These are phyloP conservation scores for Tenebrosternarchus preto DNA, from an alignment of 2,113 vertebrate species.

Conservation along the genomic window DNA sequence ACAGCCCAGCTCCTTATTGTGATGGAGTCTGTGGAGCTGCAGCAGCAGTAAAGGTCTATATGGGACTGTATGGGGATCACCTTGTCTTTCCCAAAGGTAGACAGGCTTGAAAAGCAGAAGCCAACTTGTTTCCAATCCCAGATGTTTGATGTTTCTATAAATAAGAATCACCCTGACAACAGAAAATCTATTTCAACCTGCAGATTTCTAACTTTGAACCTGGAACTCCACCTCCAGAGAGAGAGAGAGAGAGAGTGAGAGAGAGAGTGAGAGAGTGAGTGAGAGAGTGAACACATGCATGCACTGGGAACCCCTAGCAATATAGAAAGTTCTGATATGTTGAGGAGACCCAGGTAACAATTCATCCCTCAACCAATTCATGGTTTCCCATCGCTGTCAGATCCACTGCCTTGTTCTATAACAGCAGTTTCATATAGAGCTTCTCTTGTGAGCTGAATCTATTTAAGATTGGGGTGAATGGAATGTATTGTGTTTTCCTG, in stretches of 20 bases:
- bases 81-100: slow-evolving; percentile 45
- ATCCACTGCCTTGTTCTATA: neutral
- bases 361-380: neutral
- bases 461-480: neutral
- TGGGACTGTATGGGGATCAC: slow-evolving; percentile 33
- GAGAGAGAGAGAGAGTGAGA: neutral
- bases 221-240: slow-evolving; percentile 18
- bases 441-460: neutral
- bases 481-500: neutral
- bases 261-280: neutral
- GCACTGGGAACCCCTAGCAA: neutral
- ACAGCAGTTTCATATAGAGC: neutral
- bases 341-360: neutral
- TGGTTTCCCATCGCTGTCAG: neutral
- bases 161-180: slow-evolving; percentile 60
- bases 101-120: slow-evolving; percentile 47
- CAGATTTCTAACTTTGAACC: slow-evolving; percentile 44
- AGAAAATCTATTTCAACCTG: slow-evolving; percentile 55
- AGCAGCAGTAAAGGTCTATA: slow-evolving; percentile 48
- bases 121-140: slow-evolving; percentile 52
- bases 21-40: neutral
- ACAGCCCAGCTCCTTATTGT: slow-evolving; percentile 4
- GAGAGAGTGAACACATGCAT: too few species aligned
- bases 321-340: neutral
- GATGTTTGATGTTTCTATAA: slow-evolving; percentile 57